phyloP scores from a whole-genome alignment of 2,888 invertebrate species.

The Thalpophila matura region DNA sequence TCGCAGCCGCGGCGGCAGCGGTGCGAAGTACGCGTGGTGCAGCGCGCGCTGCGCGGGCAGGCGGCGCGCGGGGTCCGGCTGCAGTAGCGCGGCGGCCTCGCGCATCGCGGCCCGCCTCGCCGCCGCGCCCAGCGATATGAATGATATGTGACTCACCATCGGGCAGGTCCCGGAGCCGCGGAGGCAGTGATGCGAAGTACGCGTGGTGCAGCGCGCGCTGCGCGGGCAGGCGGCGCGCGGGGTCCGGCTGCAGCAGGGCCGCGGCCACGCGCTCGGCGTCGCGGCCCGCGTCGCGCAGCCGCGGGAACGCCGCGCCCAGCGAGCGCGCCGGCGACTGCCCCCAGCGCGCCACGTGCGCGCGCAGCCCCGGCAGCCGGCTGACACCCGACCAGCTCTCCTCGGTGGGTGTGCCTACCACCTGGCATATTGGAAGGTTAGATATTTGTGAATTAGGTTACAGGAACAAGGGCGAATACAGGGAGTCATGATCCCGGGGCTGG shows the following conservation, averaged over 20 bases:
- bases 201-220: conserved; percentile 96
- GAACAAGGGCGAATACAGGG: too few relatives aligned
- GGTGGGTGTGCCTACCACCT: conserved; percentile 98
- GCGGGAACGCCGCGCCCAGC: conserved; percentile 96
- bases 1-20: too few relatives aligned
- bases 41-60: conserved; percentile 97
- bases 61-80: conserved; percentile 96
- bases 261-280: conserved; percentile 97
- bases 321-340: conserved; percentile 94
- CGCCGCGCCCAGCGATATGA: conserved; percentile 95
- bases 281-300: conserved; percentile 96
- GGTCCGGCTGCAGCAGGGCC: conserved; percentile 96
- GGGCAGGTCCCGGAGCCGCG: conserved; percentile 96
- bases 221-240: conserved; percentile 96
- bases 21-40: too few relatives aligned
- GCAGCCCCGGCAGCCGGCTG: conserved; percentile 96
- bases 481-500: too few relatives aligned
- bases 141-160: conserved; percentile 96
- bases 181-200: conserved; percentile 97
- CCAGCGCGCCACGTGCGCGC: conserved; percentile 91
- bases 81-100: conserved; percentile 95
- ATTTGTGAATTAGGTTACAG: too few relatives aligned
- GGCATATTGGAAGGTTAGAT: neutral
- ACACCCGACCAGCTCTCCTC: conserved; percentile 98
- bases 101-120: conserved; percentile 96